Base-by-base conservation (phyloP, 2,888 invertebrate genomes). In the Drosophila parthenogenetica region DNA sequence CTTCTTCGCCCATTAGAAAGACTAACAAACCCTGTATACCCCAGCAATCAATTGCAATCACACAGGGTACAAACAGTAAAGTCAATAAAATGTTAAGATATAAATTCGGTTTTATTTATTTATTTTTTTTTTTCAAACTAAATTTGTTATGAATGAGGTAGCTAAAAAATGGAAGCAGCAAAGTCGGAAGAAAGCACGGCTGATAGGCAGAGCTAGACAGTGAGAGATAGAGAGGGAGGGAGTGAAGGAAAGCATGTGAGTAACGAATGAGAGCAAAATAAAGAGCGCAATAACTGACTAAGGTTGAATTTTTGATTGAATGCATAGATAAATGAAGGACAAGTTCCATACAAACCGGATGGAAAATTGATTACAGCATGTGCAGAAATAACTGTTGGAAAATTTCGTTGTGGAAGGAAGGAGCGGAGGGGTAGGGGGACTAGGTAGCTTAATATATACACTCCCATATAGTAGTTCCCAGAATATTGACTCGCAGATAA, bases 291-390 rank as follows among this genome's bases (percentile, higher is more conserved):
- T 69, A 66, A 58, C 57, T 69, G 86, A 75, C 70, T 67, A 62
- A 72, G 79, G 86, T 81, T 72, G 86, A 74, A 75, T 81, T 66
- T 66, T 68, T 82, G 83, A 85, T 82, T 82, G 82, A 82, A 79
- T 65, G 74, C 69, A 74, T 68, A 76, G 87, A 88, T 88, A 88
- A 88, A 64, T 69, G 76, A 73, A 62, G 86, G 77, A 88, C 73
- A 82, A 76, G 58, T 64, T 51, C 35, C 64, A 61, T 59, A 40
- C 69, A 67, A 48, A 48, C 43, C 58, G 67, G 79, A 81, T 82
- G 70, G 76, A 73, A 79, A 82, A 85, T 75, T 87, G 88, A 82
- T 81, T 85, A 78, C 69, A 60, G 50, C 68, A 43, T 77, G 62
- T 77, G 73, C 62, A 73, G 74, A 69, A 83, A 85, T 76, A 29